Conservation (phyloP, 2,797 vertebrate species). For the Tapirus indicus region DNA sequence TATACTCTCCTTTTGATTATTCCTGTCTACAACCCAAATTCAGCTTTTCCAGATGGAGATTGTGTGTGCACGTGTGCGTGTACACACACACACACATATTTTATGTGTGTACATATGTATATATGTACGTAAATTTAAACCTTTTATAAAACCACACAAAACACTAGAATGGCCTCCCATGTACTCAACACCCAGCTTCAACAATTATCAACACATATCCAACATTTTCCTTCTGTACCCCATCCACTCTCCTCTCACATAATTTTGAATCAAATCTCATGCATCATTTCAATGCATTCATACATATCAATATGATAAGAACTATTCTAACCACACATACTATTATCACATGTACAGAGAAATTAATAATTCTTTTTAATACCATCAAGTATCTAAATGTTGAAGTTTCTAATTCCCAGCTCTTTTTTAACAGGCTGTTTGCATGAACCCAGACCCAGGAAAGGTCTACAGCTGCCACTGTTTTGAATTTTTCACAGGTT, state of each 20-base stretch:
- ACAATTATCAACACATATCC: not conserved
- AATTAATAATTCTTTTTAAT: not conserved
- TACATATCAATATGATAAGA: not conserved
- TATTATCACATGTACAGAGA: not conserved
- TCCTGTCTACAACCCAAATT: not conserved
- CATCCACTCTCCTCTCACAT: not conserved
- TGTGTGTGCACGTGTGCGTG: not conserved
- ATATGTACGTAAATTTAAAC: not conserved
- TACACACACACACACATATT: no score
- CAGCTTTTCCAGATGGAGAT: not conserved
- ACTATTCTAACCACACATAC: not conserved
- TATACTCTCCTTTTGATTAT: not conserved
- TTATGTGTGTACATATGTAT: no score
- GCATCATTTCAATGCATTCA: not conserved
- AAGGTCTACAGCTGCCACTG: not conserved
- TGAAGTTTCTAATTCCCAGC: no score
- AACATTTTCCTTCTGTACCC: not conserved
- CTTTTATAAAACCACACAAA: not conserved
- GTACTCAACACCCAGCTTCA: not conserved
- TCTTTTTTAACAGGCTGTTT: no score
- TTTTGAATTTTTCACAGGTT: not conserved
- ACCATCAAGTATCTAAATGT: not conserved
- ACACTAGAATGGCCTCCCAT: not conserved
- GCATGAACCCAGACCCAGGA: not conserved
- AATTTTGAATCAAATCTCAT: not conserved